These are phyloP conservation scores for Syngnathoides biaculeatus DNA, from an alignment of 2,113 vertebrate species.

Conservation along the genomic window DNA sequence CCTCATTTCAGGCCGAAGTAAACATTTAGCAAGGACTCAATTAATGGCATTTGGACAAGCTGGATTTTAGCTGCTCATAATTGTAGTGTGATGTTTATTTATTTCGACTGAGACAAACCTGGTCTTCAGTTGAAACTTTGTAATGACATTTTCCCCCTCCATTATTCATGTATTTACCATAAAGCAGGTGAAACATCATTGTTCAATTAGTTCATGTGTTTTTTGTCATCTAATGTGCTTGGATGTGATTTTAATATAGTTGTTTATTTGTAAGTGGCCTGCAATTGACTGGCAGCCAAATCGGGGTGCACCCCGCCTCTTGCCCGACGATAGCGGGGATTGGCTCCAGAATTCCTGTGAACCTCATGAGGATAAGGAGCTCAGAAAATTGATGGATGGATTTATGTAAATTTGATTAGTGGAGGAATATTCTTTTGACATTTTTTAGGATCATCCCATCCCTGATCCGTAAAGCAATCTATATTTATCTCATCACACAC, in stretches of 20 bases:
- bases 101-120: not conserved
- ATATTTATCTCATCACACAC: not conserved
- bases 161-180: conserved; percentile 6
- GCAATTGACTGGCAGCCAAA: too few relatives aligned
- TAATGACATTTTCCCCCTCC: not conserved
- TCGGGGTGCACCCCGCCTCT: too few relatives aligned
- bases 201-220: not conserved
- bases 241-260: not conserved
- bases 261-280: too few relatives aligned
- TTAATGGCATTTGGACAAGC: conserved; percentile 1
- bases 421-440: not conserved
- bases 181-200: not conserved
- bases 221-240: not conserved
- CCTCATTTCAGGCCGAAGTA: too few relatives aligned
- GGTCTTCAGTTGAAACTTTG: not conserved
- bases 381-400: too few relatives aligned
- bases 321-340: too few relatives aligned
- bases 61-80: not conserved
- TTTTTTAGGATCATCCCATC: not conserved
- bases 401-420: not conserved
- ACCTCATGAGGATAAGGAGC: too few relatives aligned
- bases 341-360: too few relatives aligned
- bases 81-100: not conserved
- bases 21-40: not conserved
- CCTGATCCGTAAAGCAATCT: not conserved